phyloP scores from a whole-genome alignment of 2,113 vertebrate genomes.

The Cyprinus carpio region DNA sequence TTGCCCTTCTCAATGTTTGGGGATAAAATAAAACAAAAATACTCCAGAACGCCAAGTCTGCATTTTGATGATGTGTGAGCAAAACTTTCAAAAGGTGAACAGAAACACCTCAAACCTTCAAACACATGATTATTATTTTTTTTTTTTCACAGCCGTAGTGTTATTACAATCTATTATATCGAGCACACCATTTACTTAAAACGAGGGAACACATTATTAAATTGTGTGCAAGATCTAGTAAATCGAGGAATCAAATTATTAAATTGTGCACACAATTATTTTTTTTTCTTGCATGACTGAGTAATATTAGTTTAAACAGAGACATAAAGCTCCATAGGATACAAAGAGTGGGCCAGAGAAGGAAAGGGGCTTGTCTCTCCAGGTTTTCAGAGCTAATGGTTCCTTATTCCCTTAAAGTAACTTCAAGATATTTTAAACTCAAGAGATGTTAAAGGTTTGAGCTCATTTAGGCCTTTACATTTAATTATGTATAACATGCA shows the following conservation, averaged over 20 bases:
- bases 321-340: not conserved
- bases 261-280: no score
- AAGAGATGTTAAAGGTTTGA: not conserved
- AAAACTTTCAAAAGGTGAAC: not conserved
- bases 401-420: not conserved
- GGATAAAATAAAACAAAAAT: not conserved
- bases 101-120: not conserved
- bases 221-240: no score
- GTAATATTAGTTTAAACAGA: not conserved
- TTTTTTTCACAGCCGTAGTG: not conserved
- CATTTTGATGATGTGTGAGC: not conserved
- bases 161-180: not conserved
- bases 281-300: not conserved
- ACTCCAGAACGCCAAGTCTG: not conserved
- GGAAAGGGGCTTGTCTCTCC: not conserved
- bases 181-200: no score
- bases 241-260: no score
- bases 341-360: not conserved
- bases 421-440: not conserved
- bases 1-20: conserved; percentile 13
- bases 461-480: not conserved
- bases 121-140: not conserved
- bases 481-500: not conserved
- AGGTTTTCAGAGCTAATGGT: not conserved
- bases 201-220: no score